Conservation (phyloP, 2,888 invertebrate species). For the Ophion ellenae region DNA sequence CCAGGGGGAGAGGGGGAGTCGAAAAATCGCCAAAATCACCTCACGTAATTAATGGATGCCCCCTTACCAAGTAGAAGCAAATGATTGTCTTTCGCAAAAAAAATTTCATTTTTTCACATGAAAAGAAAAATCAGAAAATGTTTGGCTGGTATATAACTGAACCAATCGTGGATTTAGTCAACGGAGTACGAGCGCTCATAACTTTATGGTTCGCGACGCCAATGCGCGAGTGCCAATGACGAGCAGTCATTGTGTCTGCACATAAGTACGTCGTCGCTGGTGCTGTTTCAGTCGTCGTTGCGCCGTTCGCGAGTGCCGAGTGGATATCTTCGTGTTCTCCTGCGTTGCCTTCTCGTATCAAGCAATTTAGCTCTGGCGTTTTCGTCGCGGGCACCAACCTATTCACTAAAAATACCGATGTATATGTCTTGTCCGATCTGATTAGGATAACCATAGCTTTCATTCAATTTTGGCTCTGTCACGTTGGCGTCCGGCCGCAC, state of each 20-base stretch:
- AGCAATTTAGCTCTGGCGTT: constrained; percentile 53
- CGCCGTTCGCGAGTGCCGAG: constrained; percentile 66
- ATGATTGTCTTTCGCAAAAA: too few species aligned
- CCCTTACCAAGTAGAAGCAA: too few species aligned
- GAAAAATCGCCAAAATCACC: too few species aligned
- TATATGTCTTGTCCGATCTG: neutral
- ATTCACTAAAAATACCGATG: constrained; percentile 2
- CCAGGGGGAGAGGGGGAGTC: too few species aligned
- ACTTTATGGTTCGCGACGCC: constrained; percentile 68
- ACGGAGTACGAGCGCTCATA: neutral
- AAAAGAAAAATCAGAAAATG: neutral
- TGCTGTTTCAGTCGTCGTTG: constrained; percentile 69
- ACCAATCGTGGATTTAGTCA: neutral
- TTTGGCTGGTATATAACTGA: neutral
- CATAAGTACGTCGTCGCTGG: constrained; percentile 45
- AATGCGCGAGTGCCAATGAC: constrained; percentile 69
- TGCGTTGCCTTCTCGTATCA: constrained; percentile 55
- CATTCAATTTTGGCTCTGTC: neutral
- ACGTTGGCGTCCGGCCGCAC: neutral
- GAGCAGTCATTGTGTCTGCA: constrained; percentile 63
- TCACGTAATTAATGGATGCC: too few species aligned
- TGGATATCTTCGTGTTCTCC: constrained; percentile 63
- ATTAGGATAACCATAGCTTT: neutral
- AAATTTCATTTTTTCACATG: too few species aligned
- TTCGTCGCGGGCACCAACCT: constrained; percentile 28